Conservation (phyloP, 2,888 invertebrate genomes). For the Agrochola litura region DNA sequence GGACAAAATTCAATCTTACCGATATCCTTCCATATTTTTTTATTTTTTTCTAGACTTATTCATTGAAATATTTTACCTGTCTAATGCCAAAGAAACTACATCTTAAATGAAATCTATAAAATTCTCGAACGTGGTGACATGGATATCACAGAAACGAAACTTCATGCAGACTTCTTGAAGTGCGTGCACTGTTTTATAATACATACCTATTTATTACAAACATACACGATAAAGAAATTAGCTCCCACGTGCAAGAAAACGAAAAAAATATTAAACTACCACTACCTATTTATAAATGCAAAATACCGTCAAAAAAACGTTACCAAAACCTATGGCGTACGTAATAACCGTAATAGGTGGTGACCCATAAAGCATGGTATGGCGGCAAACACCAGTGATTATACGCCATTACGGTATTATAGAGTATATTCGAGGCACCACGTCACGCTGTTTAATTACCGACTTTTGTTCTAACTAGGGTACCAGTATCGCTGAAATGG, state of each 20-base stretch:
- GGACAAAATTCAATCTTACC: background rate
- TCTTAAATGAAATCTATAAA: background rate
- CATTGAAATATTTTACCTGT: background rate
- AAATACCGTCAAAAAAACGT: conserved; percentile 42
- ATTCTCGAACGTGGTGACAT: background rate
- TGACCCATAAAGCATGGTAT: conserved; percentile 62
- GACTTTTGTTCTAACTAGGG: conserved; percentile 54
- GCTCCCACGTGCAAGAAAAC: background rate
- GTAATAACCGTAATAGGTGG: conserved; percentile 59
- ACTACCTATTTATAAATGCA: conserved; percentile 37
- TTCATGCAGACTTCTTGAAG: background rate
- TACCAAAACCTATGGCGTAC: conserved; percentile 35
- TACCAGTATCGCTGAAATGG: conserved; percentile 16
- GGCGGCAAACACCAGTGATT: conserved; percentile 66
- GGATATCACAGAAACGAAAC: background rate
- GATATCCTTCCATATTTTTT: background rate
- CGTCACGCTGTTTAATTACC: conserved; percentile 76
- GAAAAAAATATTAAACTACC: background rate
- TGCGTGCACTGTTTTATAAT: background rate
- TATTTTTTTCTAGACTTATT: background rate
- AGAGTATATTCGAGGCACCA: conserved; percentile 61
- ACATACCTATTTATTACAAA: background rate
- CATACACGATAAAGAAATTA: conserved; percentile 2
- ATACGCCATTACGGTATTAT: conserved; percentile 65
- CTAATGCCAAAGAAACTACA: background rate